A percentile compares a stretch with the other conserved stretches of the same genome.
Conservation (phyloP, 1,140 invertebrate species). For the Scaptomyza hsui region DNA sequence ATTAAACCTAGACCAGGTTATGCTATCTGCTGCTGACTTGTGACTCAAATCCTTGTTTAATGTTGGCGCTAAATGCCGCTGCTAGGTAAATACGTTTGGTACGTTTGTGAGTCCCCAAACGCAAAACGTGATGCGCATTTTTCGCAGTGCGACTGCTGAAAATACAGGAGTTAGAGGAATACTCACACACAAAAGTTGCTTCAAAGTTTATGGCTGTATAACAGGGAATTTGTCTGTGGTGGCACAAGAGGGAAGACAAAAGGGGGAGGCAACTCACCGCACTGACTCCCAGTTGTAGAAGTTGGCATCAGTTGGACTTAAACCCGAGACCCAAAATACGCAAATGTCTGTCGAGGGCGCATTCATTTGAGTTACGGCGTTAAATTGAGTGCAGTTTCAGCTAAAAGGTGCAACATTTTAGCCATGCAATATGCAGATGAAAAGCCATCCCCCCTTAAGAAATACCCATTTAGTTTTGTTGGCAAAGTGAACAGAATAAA, state of each 20-base stretch:
- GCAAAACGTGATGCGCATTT: slow-evolving; percentile 79
- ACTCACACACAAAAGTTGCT: slow-evolving; percentile 70
- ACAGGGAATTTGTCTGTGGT: slow-evolving; percentile 4
- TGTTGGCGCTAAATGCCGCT: slow-evolving; percentile 60
- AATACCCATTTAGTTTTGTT: slow-evolving; percentile 17
- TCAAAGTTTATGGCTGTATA: slow-evolving; percentile 63
- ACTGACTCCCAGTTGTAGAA: slow-evolving; percentile 9
- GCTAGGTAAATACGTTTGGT: slow-evolving; percentile 67
- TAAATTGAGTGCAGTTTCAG: slow-evolving; percentile 56
- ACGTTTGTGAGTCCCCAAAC: slow-evolving; percentile 64
- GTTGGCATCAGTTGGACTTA: slow-evolving; percentile 39
- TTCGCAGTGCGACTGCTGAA: slow-evolving; percentile 60
- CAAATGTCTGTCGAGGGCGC: slow-evolving; percentile 62
- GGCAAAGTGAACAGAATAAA: slow-evolving; percentile 2
- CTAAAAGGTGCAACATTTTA: slow-evolving; percentile 47
- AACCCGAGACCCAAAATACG: slow-evolving; percentile 42
- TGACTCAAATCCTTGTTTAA: slow-evolving; percentile 44
- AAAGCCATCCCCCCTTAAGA: background rate
- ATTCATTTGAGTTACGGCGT: slow-evolving; percentile 64
- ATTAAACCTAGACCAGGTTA: slow-evolving; percentile 47
- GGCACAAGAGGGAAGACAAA: background rate
- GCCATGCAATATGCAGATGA: slow-evolving; percentile 30
- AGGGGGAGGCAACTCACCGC: slow-evolving; percentile 13
- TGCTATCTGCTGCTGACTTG: slow-evolving; percentile 14
- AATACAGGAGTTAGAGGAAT: slow-evolving; percentile 9